Conservation (phyloP, 2,797 vertebrate genomes). For the Chaetophractus vellerosus region DNA sequence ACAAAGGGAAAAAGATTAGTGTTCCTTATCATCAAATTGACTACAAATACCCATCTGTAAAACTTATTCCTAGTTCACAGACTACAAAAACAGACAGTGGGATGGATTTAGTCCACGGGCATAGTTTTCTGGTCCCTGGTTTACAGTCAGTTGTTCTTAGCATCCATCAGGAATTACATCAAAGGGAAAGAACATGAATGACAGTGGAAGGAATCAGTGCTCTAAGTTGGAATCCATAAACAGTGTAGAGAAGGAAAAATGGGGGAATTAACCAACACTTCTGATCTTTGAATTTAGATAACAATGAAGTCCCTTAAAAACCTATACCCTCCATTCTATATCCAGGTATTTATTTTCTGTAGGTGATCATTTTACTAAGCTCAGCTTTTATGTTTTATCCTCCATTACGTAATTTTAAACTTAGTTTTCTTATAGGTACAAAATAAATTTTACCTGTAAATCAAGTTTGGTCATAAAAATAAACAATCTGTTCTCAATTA, state of each 20-base stretch:
- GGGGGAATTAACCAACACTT: not conserved
- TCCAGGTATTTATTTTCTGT: constrained; percentile 49
- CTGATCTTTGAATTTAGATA: constrained; percentile 5
- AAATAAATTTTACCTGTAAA: constrained; percentile 56
- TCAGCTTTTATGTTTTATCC: constrained; percentile 24
- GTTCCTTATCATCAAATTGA: not conserved
- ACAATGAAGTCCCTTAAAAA: constrained; percentile 32
- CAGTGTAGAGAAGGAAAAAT: not conserved
- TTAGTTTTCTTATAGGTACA: constrained; percentile 1
- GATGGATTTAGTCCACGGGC: not conserved
- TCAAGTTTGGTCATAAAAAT: constrained; percentile 36
- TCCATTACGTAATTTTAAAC: not conserved
- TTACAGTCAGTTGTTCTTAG: not conserved
- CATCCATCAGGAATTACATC: not conserved
- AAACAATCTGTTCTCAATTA: constrained; percentile 54
- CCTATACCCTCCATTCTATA: not conserved
- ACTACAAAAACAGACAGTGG: not conserved
- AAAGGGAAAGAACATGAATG: not conserved
- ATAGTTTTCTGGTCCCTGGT: not conserved
- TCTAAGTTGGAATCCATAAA: not conserved
- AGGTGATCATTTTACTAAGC: constrained; percentile 16
- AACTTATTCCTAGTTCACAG: not conserved
- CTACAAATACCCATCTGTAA: not conserved
- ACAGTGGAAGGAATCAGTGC: not conserved
- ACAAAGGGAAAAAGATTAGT: not conserved